Evolutionary conservation across 2,113 vertebrate genomes (phyloP).

Genomic region (Grammatotria lemairii): DNA sequence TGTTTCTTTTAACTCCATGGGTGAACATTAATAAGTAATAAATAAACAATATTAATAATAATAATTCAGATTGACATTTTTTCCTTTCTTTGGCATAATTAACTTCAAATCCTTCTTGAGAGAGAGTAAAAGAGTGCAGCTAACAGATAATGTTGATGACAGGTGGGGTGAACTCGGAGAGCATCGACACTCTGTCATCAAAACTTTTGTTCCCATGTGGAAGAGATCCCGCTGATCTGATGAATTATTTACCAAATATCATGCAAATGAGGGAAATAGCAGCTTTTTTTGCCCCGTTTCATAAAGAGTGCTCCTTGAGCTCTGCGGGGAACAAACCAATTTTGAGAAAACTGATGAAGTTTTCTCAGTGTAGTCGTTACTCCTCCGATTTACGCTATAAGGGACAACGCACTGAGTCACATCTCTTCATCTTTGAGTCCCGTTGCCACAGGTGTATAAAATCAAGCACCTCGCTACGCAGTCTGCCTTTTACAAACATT

Average conservation of each 20-base stretch:
- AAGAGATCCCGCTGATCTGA: not conserved
- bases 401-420: not conserved
- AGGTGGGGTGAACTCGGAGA: not conserved
- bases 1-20: not conserved
- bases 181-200: slow-evolving; percentile 13
- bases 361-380: not conserved
- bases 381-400: not conserved
- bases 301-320: not conserved
- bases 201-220: not conserved
- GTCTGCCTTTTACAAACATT: not conserved
- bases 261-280: slow-evolving; percentile 21
- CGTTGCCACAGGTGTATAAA: not conserved
- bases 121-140: not conserved
- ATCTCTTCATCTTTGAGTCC: not conserved
- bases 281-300: not conserved
- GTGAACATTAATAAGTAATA: not conserved
- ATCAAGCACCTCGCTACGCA: not conserved
- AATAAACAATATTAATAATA: not conserved
- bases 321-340: not conserved
- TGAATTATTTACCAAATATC: slow-evolving; percentile 50
- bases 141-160: not conserved
- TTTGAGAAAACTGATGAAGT: not conserved
- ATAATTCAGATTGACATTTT: not conserved
- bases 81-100: not conserved
- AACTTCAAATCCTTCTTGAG: not conserved